These are phyloP conservation scores for Montipora capricornis DNA, from an alignment of 64 coral and sea anemone species.

Conservation along the genomic window DNA sequence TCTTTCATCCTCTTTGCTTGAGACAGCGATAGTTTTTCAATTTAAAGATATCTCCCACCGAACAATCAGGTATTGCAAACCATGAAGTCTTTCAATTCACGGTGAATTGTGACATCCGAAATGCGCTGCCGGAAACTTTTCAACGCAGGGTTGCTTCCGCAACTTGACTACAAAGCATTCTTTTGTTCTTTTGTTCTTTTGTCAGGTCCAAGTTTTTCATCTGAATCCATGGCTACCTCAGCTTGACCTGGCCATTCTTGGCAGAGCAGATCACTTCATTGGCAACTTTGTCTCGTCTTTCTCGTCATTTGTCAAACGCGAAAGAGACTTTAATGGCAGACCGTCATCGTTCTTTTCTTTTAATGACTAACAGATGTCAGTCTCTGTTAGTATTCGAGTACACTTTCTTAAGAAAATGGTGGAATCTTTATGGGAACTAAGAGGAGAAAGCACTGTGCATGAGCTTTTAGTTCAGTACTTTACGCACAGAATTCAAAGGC, in stretches of 20 bases:
- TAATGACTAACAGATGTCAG: neutral
- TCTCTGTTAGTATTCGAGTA: neutral
- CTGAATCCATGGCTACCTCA: constrained; percentile 83
- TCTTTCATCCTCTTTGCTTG: no score
- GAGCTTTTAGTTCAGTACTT: no score
- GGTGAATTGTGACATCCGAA: no score
- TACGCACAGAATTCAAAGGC: no score
- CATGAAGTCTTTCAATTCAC: no score
- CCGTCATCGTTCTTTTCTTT: constrained; percentile 86
- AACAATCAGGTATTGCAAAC: no score
- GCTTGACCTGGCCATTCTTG: constrained; percentile 85
- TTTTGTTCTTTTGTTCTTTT: neutral
- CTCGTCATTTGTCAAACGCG: constrained; percentile 86
- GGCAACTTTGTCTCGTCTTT: constrained; percentile 93
- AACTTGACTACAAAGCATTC: neutral
- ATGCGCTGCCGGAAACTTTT: neutral
- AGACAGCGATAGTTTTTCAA: no score
- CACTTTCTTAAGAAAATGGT: no score
- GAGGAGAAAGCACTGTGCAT: no score
- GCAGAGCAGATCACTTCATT: constrained; percentile 84
- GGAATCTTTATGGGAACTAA: no score
- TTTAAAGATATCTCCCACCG: no score
- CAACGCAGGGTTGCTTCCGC: neutral
- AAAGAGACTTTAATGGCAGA: constrained; percentile 76
- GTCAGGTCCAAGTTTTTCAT: constrained; percentile 77